phyloP scores from a whole-genome alignment of 1,140 invertebrate genomes.

The Anastrepha obliqua region DNA sequence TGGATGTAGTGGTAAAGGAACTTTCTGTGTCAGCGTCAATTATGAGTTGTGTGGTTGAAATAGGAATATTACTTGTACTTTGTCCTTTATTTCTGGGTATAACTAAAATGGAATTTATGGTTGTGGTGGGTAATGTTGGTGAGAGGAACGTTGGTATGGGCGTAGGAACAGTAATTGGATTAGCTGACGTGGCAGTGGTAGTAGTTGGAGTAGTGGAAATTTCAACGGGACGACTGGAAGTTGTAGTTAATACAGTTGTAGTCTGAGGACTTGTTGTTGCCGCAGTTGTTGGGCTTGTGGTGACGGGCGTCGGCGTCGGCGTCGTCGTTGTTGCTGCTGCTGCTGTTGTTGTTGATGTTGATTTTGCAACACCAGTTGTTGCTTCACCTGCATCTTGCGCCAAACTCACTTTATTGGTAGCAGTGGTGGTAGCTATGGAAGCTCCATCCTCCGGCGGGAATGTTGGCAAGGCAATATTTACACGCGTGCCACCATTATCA shows the following conservation, averaged over 20 bases:
- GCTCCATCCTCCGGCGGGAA: slow-evolving; percentile 71
- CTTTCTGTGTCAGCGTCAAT: neutral
- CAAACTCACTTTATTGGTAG: slow-evolving; percentile 65
- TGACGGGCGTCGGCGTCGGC: slow-evolving; percentile 45
- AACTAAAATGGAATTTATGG: slow-evolving; percentile 27
- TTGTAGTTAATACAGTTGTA: slow-evolving; percentile 54
- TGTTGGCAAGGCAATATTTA: slow-evolving; percentile 75
- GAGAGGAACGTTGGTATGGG: slow-evolving; percentile 28
- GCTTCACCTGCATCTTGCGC: slow-evolving; percentile 62
- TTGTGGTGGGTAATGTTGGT: slow-evolving; percentile 48
- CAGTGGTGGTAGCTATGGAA: neutral
- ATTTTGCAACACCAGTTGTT: slow-evolving; percentile 61
- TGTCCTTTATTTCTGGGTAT: slow-evolving; percentile 26
- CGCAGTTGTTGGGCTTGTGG: slow-evolving; percentile 47
- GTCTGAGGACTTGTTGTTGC: slow-evolving; percentile 57
- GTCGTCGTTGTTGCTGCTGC: slow-evolving; percentile 57
- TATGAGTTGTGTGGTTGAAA: neutral
- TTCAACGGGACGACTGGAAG: slow-evolving; percentile 33
- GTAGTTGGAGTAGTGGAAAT: slow-evolving; percentile 19
- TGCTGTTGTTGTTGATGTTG: slow-evolving; percentile 54
- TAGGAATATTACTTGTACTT: slow-evolving; percentile 4
- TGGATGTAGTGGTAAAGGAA: slow-evolving; percentile 3
- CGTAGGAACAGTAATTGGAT: slow-evolving; percentile 53
- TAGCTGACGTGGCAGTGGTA: slow-evolving; percentile 31
- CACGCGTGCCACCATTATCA: slow-evolving; percentile 61